Base-by-base conservation (phyloP, 2,888 invertebrate genomes). In the Euplagia quadripunctaria region DNA sequence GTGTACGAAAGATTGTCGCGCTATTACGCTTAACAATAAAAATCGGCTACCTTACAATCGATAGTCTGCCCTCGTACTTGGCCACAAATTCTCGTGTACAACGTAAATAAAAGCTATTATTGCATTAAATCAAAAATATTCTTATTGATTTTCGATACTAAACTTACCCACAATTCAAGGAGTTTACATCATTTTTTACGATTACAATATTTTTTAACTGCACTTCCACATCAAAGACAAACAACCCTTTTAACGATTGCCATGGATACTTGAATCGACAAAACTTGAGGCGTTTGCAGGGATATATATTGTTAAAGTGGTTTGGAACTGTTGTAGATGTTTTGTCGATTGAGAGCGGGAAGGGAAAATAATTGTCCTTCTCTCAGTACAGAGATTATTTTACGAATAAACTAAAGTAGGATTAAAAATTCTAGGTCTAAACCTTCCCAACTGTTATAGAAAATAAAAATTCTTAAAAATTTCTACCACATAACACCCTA, bases 251-350 rank as follows among this genome's bases (percentile, higher is more conserved):
- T 11, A 46, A 20, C 12, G 0, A 73, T 80, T 74, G 11, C 69
- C 42, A 72, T 74, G 65, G 75, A 0, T 52, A 80, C 73, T 52
- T 0, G 1, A 68, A 82, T 82, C 75, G 80, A 82, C 9, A 17
- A 73, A 73, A 73, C 61, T 20, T 9, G 17, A 9, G 51, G 20
- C 11, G 11, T 9, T 66, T 16, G 1, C 14, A 16, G 43, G 9
- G 8, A 1, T 46, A n/a, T 17, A 9, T n/a, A 17, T 17, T 43
- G 1, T 4, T 4, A 51, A 51, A 16, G 12, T 14, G 41, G 41
- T 31, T 14, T 31, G 41, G 63, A 7, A 16, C 16, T 63, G 16
- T 63, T 16, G 0, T 14, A 41, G 63, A 14, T 41, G 63, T 5
- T 31, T 64, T 42, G 5, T 64, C 63, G 63, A 41, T 63, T 63